Conservation (phyloP, 2,888 invertebrate species). For the Eucriotettix oculatus region DNA sequence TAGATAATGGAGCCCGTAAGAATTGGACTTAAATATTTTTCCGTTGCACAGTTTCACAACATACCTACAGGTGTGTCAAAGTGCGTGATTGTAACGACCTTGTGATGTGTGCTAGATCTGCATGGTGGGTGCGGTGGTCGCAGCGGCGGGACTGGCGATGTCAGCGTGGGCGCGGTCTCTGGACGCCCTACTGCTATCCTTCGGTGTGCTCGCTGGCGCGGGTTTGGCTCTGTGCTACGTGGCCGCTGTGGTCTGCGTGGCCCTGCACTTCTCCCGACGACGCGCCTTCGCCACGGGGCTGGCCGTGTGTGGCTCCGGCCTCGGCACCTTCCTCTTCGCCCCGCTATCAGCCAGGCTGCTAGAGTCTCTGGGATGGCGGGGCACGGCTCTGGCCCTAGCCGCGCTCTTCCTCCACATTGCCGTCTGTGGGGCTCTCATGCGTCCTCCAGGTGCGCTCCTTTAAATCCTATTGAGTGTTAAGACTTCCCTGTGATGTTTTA, state of each 20-base stretch:
- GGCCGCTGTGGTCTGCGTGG: conserved; percentile 79
- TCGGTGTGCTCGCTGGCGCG: conserved; percentile 69
- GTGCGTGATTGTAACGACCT: no score
- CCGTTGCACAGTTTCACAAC: no score
- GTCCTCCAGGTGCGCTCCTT: conserved; percentile 19
- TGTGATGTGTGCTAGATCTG: conserved; percentile 32
- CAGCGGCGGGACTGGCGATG: conserved; percentile 58
- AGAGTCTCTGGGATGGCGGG: conserved; percentile 72
- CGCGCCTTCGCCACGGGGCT: conserved; percentile 73
- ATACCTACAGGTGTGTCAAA: no score
- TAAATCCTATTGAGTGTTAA: no score
- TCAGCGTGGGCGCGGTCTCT: conserved; percentile 61
- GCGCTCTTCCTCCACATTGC: conserved; percentile 67
- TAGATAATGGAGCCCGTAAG: no score
- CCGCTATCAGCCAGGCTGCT: conserved; percentile 59
- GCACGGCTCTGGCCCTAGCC: conserved; percentile 63
- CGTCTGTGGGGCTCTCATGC: conserved; percentile 65
- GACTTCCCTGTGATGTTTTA: no score
- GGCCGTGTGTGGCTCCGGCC: conserved; percentile 74
- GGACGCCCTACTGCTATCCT: conserved; percentile 61
- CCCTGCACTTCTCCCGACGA: conserved; percentile 74
- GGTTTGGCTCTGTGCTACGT: conserved; percentile 76
- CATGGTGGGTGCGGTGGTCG: conserved; percentile 58
- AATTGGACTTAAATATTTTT: no score
- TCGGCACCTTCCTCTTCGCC: conserved; percentile 75